phyloP scores from a whole-genome alignment of 2,888 invertebrate species.

The Mesodorylaimus sp. region DNA sequence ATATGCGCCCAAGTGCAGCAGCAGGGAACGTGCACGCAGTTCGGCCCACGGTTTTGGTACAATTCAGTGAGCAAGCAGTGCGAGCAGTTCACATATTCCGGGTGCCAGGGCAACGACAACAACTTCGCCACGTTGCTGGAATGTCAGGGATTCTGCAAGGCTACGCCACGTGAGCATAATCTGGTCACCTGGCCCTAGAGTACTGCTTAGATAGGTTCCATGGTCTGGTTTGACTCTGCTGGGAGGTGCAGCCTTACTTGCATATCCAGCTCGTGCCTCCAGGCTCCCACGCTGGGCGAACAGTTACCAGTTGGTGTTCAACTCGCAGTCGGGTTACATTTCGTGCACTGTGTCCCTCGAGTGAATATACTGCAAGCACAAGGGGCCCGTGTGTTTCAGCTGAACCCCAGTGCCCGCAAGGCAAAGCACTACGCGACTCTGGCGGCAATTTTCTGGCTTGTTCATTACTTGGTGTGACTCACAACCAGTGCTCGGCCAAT shows the following conservation, averaged over 20 bases:
- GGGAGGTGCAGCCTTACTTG: no score
- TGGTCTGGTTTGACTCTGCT: no score
- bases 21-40: background rate
- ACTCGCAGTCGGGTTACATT: no score
- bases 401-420: slow-evolving; percentile 28
- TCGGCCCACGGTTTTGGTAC: background rate
- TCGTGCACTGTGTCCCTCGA: no score
- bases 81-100: slow-evolving; percentile 1
- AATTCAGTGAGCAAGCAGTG: background rate
- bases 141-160: background rate
- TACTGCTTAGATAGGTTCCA: no score
- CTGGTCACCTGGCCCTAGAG: no score
- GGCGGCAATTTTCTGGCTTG: slow-evolving; percentile 13
- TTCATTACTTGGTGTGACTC: slow-evolving; percentile 24
- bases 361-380: no score
- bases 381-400: no score
- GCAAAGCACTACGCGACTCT: slow-evolving; percentile 28
- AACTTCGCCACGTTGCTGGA: background rate
- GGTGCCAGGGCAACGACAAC: slow-evolving; percentile 2
- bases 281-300: no score
- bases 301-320: no score
- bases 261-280: no score
- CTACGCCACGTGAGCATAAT: background rate
- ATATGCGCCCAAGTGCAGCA: background rate
- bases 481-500: slow-evolving; percentile 24